phyloP scores from a whole-genome alignment of 2,797 vertebrate genomes.

The Pseudocheirus occidentalis region DNA sequence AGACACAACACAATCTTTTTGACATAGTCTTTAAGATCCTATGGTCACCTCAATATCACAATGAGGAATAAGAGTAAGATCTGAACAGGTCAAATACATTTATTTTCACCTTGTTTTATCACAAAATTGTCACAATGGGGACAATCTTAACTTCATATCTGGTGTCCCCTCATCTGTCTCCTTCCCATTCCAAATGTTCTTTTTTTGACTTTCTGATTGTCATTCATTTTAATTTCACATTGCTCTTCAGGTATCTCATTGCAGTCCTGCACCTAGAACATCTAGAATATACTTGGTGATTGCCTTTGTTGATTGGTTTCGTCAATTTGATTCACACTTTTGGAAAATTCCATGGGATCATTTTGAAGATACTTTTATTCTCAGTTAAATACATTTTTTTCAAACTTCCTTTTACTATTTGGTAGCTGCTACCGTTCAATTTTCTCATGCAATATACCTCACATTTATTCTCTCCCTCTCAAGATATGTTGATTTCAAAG shows the following conservation, averaged over 20 bases:
- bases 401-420: constrained; percentile 46
- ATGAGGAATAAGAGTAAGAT: neutral
- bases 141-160: neutral
- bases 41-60: neutral
- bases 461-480: neutral
- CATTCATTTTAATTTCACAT: neutral
- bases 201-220: constrained; percentile 21
- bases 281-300: constrained; percentile 51
- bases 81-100: neutral
- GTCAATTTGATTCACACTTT: constrained; percentile 65
- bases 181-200: constrained; percentile 46
- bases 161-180: neutral
- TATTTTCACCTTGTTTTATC: neutral
- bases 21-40: neutral
- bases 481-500: constrained; percentile 55
- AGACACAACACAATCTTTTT: neutral
- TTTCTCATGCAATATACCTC: constrained; percentile 30
- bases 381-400: constrained; percentile 69
- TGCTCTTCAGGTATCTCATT: constrained; percentile 39
- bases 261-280: constrained; percentile 12
- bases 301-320: constrained; percentile 69
- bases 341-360: constrained; percentile 64
- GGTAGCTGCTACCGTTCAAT: constrained; percentile 62
- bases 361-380: constrained; percentile 71
- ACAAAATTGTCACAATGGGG: neutral